These are phyloP conservation scores for Yasuhikotakia modesta DNA, from an alignment of 2,797 vertebrate species.

Conservation along the genomic window DNA sequence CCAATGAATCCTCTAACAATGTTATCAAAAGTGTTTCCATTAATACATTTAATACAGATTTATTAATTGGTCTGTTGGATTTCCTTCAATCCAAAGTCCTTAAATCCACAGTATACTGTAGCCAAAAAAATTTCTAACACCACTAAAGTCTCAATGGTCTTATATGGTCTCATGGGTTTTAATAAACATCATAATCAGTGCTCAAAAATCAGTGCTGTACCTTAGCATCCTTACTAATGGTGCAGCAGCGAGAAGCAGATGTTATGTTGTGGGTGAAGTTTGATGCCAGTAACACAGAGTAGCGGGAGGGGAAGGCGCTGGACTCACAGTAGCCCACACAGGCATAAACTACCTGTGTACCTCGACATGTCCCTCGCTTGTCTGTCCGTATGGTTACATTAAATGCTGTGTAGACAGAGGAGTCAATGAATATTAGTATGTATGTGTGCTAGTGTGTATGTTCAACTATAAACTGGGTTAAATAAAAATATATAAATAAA, in stretches of 20 bases:
- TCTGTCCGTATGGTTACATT: constrained; percentile 87
- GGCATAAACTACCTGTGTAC: constrained; percentile 80
- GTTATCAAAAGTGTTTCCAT: not conserved
- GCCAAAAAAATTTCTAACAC: too few species aligned
- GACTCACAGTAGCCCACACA: constrained; percentile 92
- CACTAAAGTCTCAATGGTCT: too few species aligned
- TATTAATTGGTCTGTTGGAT: not conserved
- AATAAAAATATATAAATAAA: not conserved
- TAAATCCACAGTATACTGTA: not conserved
- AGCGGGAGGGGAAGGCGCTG: constrained; percentile 88
- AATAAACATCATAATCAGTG: not conserved
- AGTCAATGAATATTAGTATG: not conserved
- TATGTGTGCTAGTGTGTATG: constrained; percentile 14
- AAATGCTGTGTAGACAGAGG: constrained; percentile 74
- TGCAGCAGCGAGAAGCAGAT: constrained; percentile 87
- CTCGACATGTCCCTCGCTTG: constrained; percentile 80
- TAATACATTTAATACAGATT: not conserved
- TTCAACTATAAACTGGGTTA: too few species aligned
- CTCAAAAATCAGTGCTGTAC: constrained; percentile 49
- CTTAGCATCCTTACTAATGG: constrained; percentile 80
- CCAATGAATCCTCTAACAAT: not conserved
- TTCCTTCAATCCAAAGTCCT: not conserved
- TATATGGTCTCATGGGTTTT: too few species aligned
- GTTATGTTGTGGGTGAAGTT: constrained; percentile 89
- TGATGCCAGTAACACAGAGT: constrained; percentile 85